Percentiles rank a stretch among this genome's conserved stretches.
These are phyloP conservation scores for Colletes collaris DNA, from an alignment of 2,888 invertebrate genomes.

Conservation along the genomic window DNA sequence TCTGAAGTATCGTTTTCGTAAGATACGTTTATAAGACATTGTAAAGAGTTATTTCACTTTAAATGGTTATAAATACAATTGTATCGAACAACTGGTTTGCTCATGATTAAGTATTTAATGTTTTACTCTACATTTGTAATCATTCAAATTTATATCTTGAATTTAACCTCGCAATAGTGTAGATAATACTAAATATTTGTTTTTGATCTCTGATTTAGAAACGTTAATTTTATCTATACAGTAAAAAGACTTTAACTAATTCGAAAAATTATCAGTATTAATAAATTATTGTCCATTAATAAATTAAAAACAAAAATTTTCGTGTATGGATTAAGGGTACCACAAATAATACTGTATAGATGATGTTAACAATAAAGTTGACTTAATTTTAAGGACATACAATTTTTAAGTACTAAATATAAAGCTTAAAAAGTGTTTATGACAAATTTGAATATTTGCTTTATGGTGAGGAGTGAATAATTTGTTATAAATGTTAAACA, in stretches of 20 bases:
- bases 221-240: not conserved
- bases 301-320: slow-evolving; percentile 3
- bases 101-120: slow-evolving; percentile 9
- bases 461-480: not conserved
- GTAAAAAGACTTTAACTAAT: slow-evolving; percentile 1
- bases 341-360: slow-evolving; percentile 18
- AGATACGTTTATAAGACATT: not conserved
- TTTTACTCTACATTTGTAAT: slow-evolving; percentile 1
- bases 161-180: slow-evolving; percentile 17
- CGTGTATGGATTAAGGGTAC: not conserved
- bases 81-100: slow-evolving; percentile 7
- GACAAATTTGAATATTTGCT: not conserved
- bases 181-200: slow-evolving; percentile 22
- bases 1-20: slow-evolving; percentile 8
- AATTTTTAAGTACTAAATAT: slow-evolving; percentile 8
- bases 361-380: slow-evolving; percentile 10
- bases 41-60: not conserved
- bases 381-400: not conserved
- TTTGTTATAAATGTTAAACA: slow-evolving; percentile 5
- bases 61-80: not conserved
- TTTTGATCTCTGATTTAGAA: not conserved
- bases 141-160: slow-evolving; percentile 20
- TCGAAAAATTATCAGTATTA: not conserved
- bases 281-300: not conserved
- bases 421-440: not conserved